Evolutionary conservation across 2,113 vertebrate species (phyloP), one percentile per base, ranked within the genome.

Genomic region (Mustela lutreola): DNA sequence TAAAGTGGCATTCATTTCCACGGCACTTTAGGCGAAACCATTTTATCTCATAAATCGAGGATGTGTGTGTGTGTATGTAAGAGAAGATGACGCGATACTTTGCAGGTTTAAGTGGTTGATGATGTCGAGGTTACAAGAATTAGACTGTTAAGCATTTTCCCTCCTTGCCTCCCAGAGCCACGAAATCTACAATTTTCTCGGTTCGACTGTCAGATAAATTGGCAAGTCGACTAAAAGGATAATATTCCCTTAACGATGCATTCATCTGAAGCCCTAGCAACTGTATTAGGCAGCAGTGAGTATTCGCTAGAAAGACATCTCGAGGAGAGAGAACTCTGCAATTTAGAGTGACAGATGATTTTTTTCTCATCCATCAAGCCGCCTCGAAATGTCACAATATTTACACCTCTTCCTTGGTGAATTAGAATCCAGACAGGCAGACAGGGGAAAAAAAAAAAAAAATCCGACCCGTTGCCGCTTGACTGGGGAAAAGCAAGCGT

Each of bases 361-460:
- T 93, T 96, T 96, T 80, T 26, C 95, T 93, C 89, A 96, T 98
- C 98, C 94, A 96, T 98, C 98, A 97, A 93, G 82, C 76, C 36
- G 91, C 88, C 83, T 92, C 95, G 60, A 95, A 98, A 97, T 96
- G 98, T 98, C 98, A 98, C 96, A 98, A 98, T 98, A 98, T 98
- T 98, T 98, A 98, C 97, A 98, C 97, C 97, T 97, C 95, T 98
- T 97, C 79, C 80, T 81, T 62, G 89, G 96, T 95, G 96, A 97
- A 97, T 96, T 97, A 95, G 96, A 96, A 97, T 87, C 76, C 90
- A 97, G 89, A 87, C 82, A 85, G 31, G 85, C 50, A 91, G 80
- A 67, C 24, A 70, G 70, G 16, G 11, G 12, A 1, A 15, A 2
- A 3, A 11, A 22, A 45, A 45, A 48, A 26, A 62, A 80, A 90